phyloP scores from a whole-genome alignment of 2,888 invertebrate genomes.

The Zonitis immaculata region DNA sequence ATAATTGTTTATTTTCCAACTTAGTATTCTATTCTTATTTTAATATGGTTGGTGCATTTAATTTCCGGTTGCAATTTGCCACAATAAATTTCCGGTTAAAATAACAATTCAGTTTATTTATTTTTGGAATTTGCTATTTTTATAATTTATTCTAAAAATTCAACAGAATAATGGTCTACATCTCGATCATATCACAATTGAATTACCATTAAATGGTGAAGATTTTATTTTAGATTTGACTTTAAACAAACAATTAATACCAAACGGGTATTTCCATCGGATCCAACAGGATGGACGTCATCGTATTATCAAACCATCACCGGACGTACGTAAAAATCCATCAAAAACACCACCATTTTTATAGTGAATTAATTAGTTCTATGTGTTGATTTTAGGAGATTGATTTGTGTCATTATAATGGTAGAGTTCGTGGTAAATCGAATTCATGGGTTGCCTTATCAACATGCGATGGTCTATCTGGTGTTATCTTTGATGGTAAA shows the following conservation, averaged over 20 bases:
- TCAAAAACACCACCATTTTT: too few species aligned
- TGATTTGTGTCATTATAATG: slow-evolving; percentile 73
- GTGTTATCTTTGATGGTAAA: slow-evolving; percentile 74
- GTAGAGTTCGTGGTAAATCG: slow-evolving; percentile 63
- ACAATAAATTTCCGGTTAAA: background rate
- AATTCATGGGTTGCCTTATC: slow-evolving; percentile 81
- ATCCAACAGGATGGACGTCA: slow-evolving; percentile 56
- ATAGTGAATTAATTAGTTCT: too few species aligned
- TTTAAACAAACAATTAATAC: slow-evolving; percentile 65
- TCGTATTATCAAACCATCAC: slow-evolving; percentile 54
- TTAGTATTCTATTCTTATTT: background rate
- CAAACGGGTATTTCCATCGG: slow-evolving; percentile 61
- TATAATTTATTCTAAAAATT: too few species aligned
- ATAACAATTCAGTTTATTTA: background rate
- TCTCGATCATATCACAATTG: slow-evolving; percentile 57
- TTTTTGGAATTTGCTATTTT: too few species aligned
- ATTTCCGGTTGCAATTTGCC: background rate
- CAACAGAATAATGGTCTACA: slow-evolving; percentile 50
- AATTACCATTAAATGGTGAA: slow-evolving; percentile 62
- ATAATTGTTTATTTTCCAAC: background rate
- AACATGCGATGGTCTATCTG: slow-evolving; percentile 68
- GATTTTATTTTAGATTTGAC: slow-evolving; percentile 65
- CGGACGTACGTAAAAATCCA: slow-evolving; percentile 48
- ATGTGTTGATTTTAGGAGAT: slow-evolving; percentile 55
- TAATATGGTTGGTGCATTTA: background rate